phyloP scores from a whole-genome alignment of 2,888 invertebrate genomes.

The Ferrisia virgata region DNA sequence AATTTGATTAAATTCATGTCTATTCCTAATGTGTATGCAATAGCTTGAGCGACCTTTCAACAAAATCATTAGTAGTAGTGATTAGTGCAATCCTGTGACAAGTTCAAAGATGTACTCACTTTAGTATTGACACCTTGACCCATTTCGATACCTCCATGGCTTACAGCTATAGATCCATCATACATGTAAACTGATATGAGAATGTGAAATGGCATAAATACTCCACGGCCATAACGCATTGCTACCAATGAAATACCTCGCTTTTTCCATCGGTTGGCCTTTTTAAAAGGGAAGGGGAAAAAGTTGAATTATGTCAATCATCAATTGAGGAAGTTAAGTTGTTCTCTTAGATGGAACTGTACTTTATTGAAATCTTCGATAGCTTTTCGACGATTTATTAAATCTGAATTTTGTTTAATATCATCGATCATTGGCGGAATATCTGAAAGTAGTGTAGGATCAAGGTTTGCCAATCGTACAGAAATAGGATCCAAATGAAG shows the following conservation, averaged over 20 bases:
- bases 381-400: not conserved
- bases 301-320: not conserved
- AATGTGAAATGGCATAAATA: conserved; percentile 81
- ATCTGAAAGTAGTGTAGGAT: conserved; percentile 54
- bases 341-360: conserved; percentile 8
- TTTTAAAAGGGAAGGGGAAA: not conserved
- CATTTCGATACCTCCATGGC: conserved; percentile 93
- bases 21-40: not conserved
- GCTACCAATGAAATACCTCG: conserved; percentile 78
- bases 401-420: not conserved
- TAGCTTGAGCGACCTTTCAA: not conserved
- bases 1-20: conserved; percentile 49
- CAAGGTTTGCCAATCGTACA: conserved; percentile 58
- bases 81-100: not conserved
- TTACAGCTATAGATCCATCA: conserved; percentile 82
- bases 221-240: conserved; percentile 71
- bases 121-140: conserved; percentile 95
- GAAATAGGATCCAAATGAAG: not conserved
- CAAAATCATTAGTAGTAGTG: not conserved
- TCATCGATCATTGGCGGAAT: conserved; percentile 52
- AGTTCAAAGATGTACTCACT: conserved; percentile 60
- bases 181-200: conserved; percentile 59
- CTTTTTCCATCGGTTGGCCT: conserved; percentile 78
- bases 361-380: conserved; percentile 62
- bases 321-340: not conserved